These are phyloP conservation scores for Eretmochelys imbricata DNA, from an alignment of 2,113 vertebrate genomes.

Conservation along the genomic window DNA sequence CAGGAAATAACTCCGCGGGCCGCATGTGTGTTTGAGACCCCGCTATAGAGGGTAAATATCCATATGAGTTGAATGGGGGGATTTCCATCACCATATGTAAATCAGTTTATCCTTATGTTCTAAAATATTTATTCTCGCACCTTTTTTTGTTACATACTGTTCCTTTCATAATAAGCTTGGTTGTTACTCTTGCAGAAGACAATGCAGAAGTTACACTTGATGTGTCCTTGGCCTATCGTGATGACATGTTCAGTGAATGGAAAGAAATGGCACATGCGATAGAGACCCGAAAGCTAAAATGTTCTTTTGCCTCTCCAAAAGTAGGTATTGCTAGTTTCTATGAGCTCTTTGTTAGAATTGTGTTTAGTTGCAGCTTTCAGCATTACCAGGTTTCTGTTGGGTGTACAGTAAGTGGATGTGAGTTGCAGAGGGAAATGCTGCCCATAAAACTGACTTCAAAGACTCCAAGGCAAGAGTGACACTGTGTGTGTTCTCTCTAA, in stretches of 20 bases:
- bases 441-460: background rate
- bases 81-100: fast-evolving
- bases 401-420: fast-evolving
- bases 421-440: background rate
- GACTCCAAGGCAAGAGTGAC: fast-evolving
- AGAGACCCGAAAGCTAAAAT: slow-evolving; percentile 92
- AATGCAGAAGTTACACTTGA: slow-evolving; percentile 90
- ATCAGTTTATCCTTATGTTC: background rate
- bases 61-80: background rate
- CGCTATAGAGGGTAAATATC: background rate
- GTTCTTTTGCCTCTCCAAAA: slow-evolving; percentile 88
- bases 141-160: background rate
- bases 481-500: background rate
- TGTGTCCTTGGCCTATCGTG: slow-evolving; percentile 91
- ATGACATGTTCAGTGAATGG: slow-evolving; percentile 87
- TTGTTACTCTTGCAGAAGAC: slow-evolving; percentile 81
- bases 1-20: no score
- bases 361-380: fast-evolving
- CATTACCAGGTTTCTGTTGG: background rate
- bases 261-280: slow-evolving; percentile 90
- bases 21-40: no score
- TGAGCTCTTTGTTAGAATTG: background rate
- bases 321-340: slow-evolving; percentile 69
- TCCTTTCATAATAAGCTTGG: background rate
- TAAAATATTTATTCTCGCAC: background rate